phyloP scores from a whole-genome alignment of 2,888 invertebrate genomes.

The Melipona bicolor region DNA sequence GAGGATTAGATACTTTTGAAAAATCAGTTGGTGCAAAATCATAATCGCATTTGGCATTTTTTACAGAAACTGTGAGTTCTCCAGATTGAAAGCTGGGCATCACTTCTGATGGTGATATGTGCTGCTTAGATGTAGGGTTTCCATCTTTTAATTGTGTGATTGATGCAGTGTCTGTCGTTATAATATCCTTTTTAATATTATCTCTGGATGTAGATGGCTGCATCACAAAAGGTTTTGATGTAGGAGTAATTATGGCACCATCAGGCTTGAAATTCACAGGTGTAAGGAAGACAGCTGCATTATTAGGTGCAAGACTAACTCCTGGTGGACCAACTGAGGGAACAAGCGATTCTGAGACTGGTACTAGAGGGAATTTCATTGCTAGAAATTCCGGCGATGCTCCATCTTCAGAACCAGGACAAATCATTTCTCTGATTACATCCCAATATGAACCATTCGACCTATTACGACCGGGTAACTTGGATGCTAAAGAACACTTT shows the following conservation, averaged over 20 bases:
- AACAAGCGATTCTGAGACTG: conserved; percentile 91
- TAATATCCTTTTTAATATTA: conserved; percentile 72
- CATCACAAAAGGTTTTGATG: conserved; percentile 78
- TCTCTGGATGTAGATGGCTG: conserved; percentile 76
- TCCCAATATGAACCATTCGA: conserved; percentile 92
- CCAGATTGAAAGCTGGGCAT: conserved; percentile 81
- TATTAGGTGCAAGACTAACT: conserved; percentile 89
- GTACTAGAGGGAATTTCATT: conserved; percentile 88
- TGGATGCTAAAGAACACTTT: conserved; percentile 89
- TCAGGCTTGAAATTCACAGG: conserved; percentile 84
- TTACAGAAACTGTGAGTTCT: conserved; percentile 81
- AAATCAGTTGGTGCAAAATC: conserved; percentile 78
- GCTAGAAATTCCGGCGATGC: conserved; percentile 87
- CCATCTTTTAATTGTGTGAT: conserved; percentile 69
- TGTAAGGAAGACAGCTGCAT: conserved; percentile 89
- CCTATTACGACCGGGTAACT: conserved; percentile 91
- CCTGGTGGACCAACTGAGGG: conserved; percentile 84
- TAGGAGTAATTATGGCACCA: conserved; percentile 77
- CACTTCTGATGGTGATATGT: conserved; percentile 74
- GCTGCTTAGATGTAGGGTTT: conserved; percentile 55
- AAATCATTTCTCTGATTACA: conserved; percentile 90
- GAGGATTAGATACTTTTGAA: conserved; percentile 74
- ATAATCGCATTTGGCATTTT: conserved; percentile 80
- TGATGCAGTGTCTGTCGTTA: conserved; percentile 56
- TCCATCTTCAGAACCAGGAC: conserved; percentile 89